Evolutionary conservation across 2,888 invertebrate genomes (phyloP).

Genomic region (Perizoma affinitatum): DNA sequence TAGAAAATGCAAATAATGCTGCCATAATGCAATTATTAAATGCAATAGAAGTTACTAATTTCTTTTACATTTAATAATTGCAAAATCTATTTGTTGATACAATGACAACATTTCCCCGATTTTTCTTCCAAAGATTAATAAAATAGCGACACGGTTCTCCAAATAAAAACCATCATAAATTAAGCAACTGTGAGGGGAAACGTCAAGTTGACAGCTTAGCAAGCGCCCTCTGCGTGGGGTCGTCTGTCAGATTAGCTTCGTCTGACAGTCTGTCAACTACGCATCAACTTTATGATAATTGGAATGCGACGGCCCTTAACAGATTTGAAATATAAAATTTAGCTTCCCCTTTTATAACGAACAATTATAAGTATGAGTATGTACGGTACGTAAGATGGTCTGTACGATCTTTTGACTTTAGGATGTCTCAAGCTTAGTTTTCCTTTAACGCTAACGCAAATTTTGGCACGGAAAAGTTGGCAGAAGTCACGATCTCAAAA

Average conservation of each 20-base stretch:
- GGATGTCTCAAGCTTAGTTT: too few relatives aligned
- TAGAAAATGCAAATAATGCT: too few relatives aligned
- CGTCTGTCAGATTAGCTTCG: constrained; percentile 62
- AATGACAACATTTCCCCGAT: constrained; percentile 21
- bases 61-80: too few relatives aligned
- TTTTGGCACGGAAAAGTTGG: too few relatives aligned
- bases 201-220: constrained; percentile 45
- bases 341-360: constrained; percentile 10
- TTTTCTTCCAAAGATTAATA: constrained; percentile 36
- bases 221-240: constrained; percentile 60
- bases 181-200: constrained; percentile 51
- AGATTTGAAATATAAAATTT: constrained; percentile 49
- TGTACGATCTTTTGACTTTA: too few relatives aligned
- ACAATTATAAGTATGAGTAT: not conserved
- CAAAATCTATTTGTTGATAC: not conserved
- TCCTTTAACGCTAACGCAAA: too few relatives aligned
- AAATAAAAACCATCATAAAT: constrained; percentile 49
- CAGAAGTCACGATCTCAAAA: too few relatives aligned
- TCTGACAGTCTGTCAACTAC: constrained; percentile 63
- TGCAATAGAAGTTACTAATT: too few relatives aligned
- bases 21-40: too few relatives aligned
- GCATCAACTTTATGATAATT: constrained; percentile 69
- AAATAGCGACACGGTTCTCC: constrained; percentile 34
- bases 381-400: too few relatives aligned
- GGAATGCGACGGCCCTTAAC: constrained; percentile 51